Conservation (phyloP, 2,113 vertebrate species). For the Pionites leucogaster region DNA sequence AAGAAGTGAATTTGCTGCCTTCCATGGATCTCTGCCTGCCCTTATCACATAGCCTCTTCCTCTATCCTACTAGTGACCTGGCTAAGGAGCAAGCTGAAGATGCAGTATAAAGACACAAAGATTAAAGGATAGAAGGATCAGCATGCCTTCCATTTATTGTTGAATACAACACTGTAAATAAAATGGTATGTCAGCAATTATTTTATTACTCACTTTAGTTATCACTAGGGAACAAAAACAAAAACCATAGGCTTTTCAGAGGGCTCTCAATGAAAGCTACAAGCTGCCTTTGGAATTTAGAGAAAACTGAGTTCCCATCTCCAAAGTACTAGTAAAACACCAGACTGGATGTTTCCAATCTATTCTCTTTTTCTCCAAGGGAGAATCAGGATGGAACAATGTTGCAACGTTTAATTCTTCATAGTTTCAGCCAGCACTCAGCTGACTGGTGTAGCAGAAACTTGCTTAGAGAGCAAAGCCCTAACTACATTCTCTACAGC, state of each 20-base stretch:
- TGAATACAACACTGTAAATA: background rate
- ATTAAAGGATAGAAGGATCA: background rate
- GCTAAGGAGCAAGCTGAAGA: background rate
- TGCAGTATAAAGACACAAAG: background rate
- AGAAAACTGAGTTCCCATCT: background rate
- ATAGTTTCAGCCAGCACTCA: background rate
- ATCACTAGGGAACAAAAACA: background rate
- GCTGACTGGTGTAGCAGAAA: background rate
- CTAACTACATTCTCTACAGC: background rate
- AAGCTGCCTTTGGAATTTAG: background rate
- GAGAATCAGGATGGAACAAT: background rate
- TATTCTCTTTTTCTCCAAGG: background rate
- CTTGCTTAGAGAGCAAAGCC: slow-evolving; percentile 58
- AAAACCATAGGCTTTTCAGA: background rate
- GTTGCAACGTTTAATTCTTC: slow-evolving; percentile 22
- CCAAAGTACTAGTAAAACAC: background rate
- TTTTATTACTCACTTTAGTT: slow-evolving; percentile 16
- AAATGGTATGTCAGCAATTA: background rate
- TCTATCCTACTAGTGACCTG: background rate
- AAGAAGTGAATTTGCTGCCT: background rate
- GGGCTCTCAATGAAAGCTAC: background rate
- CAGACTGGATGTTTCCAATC: background rate
- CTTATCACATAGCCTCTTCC: rapidly evolving
- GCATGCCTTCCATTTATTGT: background rate
- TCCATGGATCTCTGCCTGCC: background rate